A percentile compares a stretch with the other conserved stretches of the same genome.
Conservation (phyloP, 1,140 invertebrate genomes). For the Batillaria attramentaria region DNA sequence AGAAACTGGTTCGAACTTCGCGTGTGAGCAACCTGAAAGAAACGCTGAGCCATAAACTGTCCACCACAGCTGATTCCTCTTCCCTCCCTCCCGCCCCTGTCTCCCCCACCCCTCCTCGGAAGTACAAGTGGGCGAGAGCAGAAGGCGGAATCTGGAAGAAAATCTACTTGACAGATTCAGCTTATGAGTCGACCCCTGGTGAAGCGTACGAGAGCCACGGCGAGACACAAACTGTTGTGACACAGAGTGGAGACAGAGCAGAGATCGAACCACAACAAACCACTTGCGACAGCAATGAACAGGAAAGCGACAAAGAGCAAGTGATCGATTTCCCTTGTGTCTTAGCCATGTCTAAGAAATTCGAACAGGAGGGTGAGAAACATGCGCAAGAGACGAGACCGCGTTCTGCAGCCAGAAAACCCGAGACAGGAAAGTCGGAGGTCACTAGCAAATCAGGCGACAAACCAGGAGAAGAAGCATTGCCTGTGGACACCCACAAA, state of each 20-base stretch:
- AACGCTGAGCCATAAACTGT: conserved; percentile 19
- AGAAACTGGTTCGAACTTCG: conserved; percentile 31
- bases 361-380: conserved; percentile 11
- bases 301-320: neutral
- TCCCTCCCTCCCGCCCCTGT: conserved; percentile 23
- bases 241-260: no score
- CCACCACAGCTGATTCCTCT: neutral
- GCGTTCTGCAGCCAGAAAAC: neutral
- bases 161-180: conserved; percentile 30
- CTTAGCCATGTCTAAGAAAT: conserved; percentile 3
- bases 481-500: no score
- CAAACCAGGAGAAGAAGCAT: no score
- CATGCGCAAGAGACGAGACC: neutral
- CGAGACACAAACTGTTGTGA: no score
- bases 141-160: conserved; percentile 41
- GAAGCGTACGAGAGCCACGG: no score
- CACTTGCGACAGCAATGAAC: neutral
- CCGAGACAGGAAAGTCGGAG: neutral
- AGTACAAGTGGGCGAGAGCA: conserved; percentile 39
- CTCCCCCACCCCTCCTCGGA: conserved; percentile 35
- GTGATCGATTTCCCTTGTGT: conserved; percentile 17
- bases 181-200: no score
- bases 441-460: no score
- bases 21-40: conserved; percentile 28
- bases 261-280: no score